These are phyloP conservation scores for Diorhabda sublineata DNA, from an alignment of 1,140 invertebrate species.

Conservation along the genomic window DNA sequence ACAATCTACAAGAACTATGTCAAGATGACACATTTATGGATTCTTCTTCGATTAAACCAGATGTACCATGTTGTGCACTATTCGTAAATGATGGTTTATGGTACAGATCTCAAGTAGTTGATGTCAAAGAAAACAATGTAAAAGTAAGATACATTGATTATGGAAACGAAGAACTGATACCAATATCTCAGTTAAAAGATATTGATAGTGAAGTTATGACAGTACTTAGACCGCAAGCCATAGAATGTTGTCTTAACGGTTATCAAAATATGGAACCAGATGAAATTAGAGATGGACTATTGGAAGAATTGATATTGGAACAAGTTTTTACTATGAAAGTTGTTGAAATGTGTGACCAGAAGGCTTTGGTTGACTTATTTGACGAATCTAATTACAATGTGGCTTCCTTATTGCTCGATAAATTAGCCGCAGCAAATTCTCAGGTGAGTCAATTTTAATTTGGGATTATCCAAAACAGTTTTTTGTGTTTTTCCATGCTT, in stretches of 20 bases:
- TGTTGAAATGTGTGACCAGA: conserved; percentile 48
- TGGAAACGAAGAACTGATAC: conserved; percentile 69
- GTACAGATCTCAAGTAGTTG: conserved; percentile 64
- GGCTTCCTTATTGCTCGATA: conserved; percentile 40
- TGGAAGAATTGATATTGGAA: conserved; percentile 51
- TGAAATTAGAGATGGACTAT: conserved; percentile 44
- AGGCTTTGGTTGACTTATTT: conserved; percentile 52
- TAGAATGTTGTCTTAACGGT: conserved; percentile 65
- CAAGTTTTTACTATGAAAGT: conserved; percentile 55
- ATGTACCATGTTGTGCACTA: conserved; percentile 67
- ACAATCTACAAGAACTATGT: conserved; percentile 46
- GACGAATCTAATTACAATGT: conserved; percentile 45
- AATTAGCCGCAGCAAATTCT: conserved; percentile 36
- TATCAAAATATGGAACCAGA: conserved; percentile 48
- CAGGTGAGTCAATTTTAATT: conserved; percentile 22
- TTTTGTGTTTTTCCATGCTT: too few relatives aligned
- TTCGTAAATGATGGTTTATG: conserved; percentile 66
- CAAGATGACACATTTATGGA: conserved; percentile 43
- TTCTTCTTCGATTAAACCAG: conserved; percentile 45
- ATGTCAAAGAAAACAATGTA: conserved; percentile 47
- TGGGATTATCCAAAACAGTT: too few relatives aligned
- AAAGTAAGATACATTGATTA: conserved; percentile 72
- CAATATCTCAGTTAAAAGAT: conserved; percentile 53
- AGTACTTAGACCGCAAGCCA: conserved; percentile 64
- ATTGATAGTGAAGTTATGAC: conserved; percentile 62